phyloP scores from a whole-genome alignment of 2,888 invertebrate genomes.

The Auanema sp. region DNA sequence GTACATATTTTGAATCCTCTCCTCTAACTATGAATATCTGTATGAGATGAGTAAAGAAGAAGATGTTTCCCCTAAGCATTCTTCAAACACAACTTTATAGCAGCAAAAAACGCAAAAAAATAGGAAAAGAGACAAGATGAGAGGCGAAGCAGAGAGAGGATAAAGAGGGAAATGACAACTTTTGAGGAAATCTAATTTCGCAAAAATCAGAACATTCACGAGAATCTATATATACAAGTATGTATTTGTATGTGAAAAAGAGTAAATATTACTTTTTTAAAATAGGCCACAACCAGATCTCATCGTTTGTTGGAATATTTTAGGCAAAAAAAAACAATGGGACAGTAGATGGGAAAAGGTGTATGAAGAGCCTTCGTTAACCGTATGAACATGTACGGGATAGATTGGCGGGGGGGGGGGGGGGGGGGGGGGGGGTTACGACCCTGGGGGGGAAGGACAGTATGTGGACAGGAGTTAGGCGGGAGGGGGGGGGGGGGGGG shows the following conservation, averaged over 20 bases:
- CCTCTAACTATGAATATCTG: constrained; percentile 16
- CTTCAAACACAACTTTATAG: background rate
- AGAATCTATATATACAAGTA: no score
- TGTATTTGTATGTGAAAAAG: no score
- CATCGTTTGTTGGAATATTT: no score
- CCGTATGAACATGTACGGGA: no score
- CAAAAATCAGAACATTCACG: background rate
- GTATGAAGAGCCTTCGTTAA: no score
- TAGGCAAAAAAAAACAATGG: background rate
- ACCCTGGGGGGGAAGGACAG: no score
- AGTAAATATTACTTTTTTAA: no score
- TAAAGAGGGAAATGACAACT: constrained; percentile 1
- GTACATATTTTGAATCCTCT: constrained; percentile 5
- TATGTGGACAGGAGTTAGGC: no score
- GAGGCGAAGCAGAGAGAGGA: background rate
- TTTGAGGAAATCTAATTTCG: constrained; percentile 11
- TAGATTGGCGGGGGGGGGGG: no score
- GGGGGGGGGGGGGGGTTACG: no score
- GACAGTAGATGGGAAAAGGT: background rate
- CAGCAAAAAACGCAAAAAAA: background rate
- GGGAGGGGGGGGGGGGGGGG: no score
- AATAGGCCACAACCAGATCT: no score
- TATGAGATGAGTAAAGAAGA: background rate
- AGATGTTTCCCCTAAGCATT: background rate
- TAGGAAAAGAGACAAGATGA: background rate